Base-by-base conservation (phyloP, 53 echinoderm and acorn worm genomes). In the Actinopyga echinites region DNA sequence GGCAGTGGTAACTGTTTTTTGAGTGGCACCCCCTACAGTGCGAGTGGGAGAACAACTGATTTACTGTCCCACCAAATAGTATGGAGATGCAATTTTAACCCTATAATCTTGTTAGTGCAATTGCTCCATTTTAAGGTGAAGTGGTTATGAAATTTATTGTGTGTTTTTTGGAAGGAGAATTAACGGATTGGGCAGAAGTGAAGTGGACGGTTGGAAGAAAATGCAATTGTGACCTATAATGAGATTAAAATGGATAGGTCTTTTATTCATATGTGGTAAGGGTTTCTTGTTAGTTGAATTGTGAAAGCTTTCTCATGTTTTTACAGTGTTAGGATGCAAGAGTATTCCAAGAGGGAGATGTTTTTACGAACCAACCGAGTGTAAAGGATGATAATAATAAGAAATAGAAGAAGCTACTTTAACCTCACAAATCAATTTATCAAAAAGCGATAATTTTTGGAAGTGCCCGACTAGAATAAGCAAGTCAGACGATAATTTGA, bases 91-190 rank as follows among this genome's bases (percentile, higher is more conserved):
- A 71, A 24, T 71, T 36, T 71, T 71, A 44, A 71, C 71, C 71
- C 38, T 45, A 36, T 71, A 71, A 71, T 71, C 71, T 38, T 71
- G 71, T 71, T 71, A 71, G 44, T 71, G 45, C 35, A 71, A 71
- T 71, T 71, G 34, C 71, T 71, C 71, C 44, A 71, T 25, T 71
- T 69, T 22, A 21, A 15, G 43, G 33, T 43, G 71, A 71, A 24
- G 34, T 71, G 71, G 44, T 24, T 71, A 25, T 42, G 65, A 36
- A 65, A 65, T 34, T 32, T 65, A 34, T 66, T 66, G 49, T 49
- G 49, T 49, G 17, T 49, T 49, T 49, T 49, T 4, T 49, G 49
- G 49, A 49, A 49, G n/a, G 42, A 44, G 34, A 67, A 31, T 35
- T 34, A 67, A 37, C 10, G 40, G 20, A 45, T 25, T 15, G 17